Evolutionary conservation across 2,888 invertebrate species (phyloP).

Genomic region (Dusona sp.): DNA sequence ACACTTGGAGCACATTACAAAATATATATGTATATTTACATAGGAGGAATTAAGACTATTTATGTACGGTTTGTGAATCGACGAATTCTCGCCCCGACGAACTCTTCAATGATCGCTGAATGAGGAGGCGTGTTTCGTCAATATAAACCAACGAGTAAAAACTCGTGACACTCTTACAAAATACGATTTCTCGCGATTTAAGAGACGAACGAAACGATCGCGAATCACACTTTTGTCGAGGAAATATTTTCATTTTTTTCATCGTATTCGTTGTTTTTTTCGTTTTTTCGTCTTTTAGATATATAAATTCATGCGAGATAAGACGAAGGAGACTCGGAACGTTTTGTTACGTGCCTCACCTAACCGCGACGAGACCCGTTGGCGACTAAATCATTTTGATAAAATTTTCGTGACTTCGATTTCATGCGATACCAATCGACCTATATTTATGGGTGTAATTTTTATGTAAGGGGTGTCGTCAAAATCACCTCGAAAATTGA

Average conservation of each 20-base stretch:
- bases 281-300: background rate
- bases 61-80: constrained; percentile 48
- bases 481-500: background rate
- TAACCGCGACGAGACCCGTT: constrained; percentile 34
- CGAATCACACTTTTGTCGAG: constrained; percentile 51
- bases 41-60: constrained; percentile 15
- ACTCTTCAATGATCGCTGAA: constrained; percentile 68
- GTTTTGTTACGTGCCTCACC: constrained; percentile 3
- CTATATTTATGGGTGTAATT: background rate
- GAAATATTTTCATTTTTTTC: constrained; percentile 36
- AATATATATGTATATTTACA: constrained; percentile 4
- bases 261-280: background rate
- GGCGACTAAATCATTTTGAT: constrained; percentile 27
- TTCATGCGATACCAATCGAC: constrained; percentile 39
- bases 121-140: constrained; percentile 75
- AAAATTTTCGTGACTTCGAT: constrained; percentile 20
- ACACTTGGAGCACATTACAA: background rate
- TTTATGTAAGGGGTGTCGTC: background rate
- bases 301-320: background rate
- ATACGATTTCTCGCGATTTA: constrained; percentile 36
- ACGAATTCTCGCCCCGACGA: constrained; percentile 55
- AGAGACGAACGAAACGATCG: constrained; percentile 23
- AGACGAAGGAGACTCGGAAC: constrained; percentile 5
- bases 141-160: constrained; percentile 63
- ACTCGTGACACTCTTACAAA: constrained; percentile 36